Percentiles rank a stretch among this genome's conserved stretches.
phyloP scores from a whole-genome alignment of 1,140 invertebrate species.

The Berghia stephanieae region DNA sequence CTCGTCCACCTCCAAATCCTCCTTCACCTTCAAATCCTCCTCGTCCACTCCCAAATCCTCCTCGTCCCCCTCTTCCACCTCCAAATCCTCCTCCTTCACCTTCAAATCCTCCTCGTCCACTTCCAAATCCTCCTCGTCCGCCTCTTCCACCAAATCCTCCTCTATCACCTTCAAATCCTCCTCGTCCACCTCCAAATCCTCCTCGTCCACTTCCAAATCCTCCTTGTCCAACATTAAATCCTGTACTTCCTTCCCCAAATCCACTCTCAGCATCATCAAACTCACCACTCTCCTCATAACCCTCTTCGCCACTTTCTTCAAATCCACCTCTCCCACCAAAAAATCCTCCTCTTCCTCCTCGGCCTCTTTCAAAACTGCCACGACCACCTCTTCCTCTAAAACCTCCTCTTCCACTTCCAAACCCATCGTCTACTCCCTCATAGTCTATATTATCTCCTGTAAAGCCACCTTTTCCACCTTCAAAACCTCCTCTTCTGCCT shows the following conservation, averaged over 20 bases:
- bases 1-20: neutral
- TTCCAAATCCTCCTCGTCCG: conserved; percentile 5
- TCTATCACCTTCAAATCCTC: conserved; percentile 16
- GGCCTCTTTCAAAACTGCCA: conserved; percentile 20
- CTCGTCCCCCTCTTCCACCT: neutral
- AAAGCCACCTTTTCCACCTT: neutral
- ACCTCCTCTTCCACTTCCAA: neutral
- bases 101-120: neutral
- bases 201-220: conserved; percentile 28
- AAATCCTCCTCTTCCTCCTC: conserved; percentile 20
- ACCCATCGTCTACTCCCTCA: neutral
- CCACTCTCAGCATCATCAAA: neutral
- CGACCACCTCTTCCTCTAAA: neutral
- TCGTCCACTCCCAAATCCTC: neutral
- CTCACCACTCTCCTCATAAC: conserved; percentile 5
- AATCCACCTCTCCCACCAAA: conserved; percentile 23
- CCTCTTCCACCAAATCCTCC: conserved; percentile 1
- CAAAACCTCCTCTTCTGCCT: neutral
- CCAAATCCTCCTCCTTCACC: neutral
- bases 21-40: neutral
- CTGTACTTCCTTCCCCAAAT: neutral
- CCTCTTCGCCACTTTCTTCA: conserved; percentile 26
- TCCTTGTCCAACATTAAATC: too few relatives aligned
- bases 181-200: conserved; percentile 23
- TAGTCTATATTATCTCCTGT: neutral